Evolutionary conservation across 2,113 vertebrate species (phyloP).

Genomic region (Eublepharis macularius): DNA sequence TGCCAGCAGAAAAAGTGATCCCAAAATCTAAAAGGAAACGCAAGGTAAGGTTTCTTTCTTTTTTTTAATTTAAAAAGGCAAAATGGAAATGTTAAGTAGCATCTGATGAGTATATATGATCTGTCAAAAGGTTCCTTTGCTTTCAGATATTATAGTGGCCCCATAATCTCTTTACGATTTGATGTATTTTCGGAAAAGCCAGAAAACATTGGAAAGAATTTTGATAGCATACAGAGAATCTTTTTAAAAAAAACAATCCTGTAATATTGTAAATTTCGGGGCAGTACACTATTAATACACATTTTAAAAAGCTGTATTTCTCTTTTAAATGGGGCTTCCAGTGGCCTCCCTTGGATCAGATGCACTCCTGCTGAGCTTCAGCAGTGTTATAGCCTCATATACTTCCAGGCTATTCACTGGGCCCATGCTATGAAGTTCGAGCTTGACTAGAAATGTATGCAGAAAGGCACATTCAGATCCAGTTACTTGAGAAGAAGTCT

Average conservation of each 20-base stretch:
- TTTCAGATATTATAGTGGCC: neutral
- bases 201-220: neutral
- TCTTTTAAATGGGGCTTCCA: too few species aligned
- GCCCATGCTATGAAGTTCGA: neutral
- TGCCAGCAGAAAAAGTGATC: conserved; percentile 71
- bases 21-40: conserved; percentile 91
- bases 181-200: neutral
- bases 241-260: neutral
- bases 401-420: too few species aligned
- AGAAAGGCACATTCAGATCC: too few species aligned
- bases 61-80: neutral
- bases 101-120: neutral
- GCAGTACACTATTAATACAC: neutral
- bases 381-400: too few species aligned
- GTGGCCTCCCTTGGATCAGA: too few species aligned
- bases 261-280: neutral
- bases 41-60: conserved; percentile 80
- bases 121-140: neutral
- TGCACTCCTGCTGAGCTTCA: too few species aligned
- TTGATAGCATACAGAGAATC: neutral
- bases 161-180: neutral
- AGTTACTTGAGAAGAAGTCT: neutral
- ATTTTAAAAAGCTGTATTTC: too few species aligned
- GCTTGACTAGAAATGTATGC: neutral
- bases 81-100: neutral